phyloP scores from a whole-genome alignment of 2,888 invertebrate genomes.

The Pristionchus entomophagus region DNA sequence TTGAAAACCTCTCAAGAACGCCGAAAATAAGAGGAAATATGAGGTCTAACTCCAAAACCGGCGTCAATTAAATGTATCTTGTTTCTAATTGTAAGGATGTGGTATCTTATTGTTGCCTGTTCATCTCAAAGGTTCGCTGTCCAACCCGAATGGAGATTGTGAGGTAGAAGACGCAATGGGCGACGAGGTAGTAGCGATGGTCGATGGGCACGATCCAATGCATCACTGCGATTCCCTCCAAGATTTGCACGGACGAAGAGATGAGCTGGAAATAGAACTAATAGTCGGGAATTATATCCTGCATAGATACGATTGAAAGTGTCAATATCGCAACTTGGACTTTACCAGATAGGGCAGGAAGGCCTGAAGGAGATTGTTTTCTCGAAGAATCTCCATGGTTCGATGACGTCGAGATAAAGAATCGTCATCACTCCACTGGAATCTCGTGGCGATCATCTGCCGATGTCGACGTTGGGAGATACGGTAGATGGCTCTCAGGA shows the following conservation, averaged over 20 bases:
- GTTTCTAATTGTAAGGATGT: too few species aligned
- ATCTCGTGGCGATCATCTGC: not conserved
- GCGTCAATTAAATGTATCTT: too few species aligned
- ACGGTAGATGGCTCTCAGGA: not conserved
- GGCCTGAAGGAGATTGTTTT: not conserved
- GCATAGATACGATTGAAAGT: too few species aligned
- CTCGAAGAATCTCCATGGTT: not conserved
- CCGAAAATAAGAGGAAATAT: too few species aligned
- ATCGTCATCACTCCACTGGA: not conserved
- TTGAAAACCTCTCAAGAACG: too few species aligned
- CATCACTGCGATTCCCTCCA: not conserved
- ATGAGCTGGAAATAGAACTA: not conserved
- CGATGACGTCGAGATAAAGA: not conserved
- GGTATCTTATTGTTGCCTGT: too few species aligned
- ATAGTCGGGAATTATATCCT: too few species aligned
- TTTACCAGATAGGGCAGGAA: conserved; percentile 18
- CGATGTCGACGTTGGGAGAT: not conserved
- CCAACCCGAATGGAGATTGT: not conserved
- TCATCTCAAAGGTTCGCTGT: too few species aligned
- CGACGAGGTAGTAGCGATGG: not conserved
- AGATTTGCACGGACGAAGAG: not conserved
- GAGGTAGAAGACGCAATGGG: not conserved
- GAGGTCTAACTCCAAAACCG: too few species aligned
- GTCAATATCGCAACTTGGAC: too few species aligned
- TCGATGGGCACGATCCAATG: not conserved